Evolutionary conservation across 2,797 vertebrate species (phyloP).

Genomic region (Capromys pilorides): DNA sequence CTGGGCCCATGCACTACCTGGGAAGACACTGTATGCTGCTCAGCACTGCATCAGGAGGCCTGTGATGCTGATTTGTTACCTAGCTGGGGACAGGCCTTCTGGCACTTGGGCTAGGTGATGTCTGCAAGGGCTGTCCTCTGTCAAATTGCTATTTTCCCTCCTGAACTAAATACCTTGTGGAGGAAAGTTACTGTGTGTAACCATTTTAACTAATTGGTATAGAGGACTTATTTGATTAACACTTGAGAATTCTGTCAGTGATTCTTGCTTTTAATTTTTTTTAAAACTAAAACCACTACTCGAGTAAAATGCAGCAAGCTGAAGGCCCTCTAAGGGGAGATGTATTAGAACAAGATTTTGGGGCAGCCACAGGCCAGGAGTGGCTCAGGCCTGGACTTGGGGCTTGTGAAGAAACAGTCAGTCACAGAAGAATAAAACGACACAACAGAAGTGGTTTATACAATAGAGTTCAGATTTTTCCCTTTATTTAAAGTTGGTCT

Average conservation of each 20-base stretch:
- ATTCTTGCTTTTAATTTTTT: slow-evolving; percentile 1
- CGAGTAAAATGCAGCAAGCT: background rate
- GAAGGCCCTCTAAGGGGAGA: background rate
- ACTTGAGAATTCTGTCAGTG: background rate
- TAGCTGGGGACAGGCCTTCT: background rate
- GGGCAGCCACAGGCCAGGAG: background rate
- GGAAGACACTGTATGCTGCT: background rate
- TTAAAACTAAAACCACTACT: slow-evolving; percentile 11
- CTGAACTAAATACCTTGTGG: background rate
- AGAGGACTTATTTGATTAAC: background rate
- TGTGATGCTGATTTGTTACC: accelerated
- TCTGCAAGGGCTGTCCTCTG: background rate
- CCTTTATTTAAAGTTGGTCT: slow-evolving; percentile 70
- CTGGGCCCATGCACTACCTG: background rate
- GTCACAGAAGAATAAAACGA: slow-evolving; percentile 66
- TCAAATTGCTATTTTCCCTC: background rate
- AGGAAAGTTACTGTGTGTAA: background rate
- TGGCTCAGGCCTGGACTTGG: background rate
- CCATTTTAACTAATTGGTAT: background rate
- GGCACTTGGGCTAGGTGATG: background rate
- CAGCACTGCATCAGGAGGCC: background rate
- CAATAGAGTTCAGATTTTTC: slow-evolving; percentile 61
- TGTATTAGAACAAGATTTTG: background rate
- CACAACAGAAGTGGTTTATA: slow-evolving; percentile 28
- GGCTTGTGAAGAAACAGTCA: slow-evolving; percentile 34